These are phyloP conservation scores for Halichondria panicea DNA, from an alignment of 37 sponge, comb jelly and placozoan genomes.

Conservation along the genomic window DNA sequence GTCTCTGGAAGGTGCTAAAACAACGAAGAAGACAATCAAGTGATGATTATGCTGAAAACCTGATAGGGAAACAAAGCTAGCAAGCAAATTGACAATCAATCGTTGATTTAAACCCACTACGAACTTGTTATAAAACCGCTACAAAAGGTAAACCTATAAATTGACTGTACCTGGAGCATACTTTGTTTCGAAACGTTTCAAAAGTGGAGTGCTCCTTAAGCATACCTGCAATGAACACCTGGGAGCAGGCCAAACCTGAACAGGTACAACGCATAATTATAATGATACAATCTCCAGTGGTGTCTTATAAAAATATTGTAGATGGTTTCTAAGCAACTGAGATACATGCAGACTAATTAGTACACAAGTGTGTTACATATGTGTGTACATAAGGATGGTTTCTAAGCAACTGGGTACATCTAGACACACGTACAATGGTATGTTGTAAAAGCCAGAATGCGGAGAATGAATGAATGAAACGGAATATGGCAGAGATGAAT, in stretches of 20 bases:
- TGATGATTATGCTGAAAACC: too few relatives aligned
- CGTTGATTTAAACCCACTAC: neutral
- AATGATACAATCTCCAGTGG: neutral
- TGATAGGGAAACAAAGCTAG: neutral
- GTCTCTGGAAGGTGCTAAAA: neutral
- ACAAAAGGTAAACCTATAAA: neutral
- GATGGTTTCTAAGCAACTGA: too few relatives aligned
- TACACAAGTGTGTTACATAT: neutral
- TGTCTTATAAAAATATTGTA: neutral
- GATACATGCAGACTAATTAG: too few relatives aligned
- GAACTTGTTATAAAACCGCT: neutral
- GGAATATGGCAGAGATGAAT: too few relatives aligned
- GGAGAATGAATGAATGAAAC: too few relatives aligned
- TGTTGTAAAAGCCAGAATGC: too few relatives aligned
- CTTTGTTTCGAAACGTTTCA: constrained; percentile 9
- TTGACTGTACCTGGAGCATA: constrained; percentile 2
- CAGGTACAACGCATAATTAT: neutral
- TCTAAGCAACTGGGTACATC: too few relatives aligned
- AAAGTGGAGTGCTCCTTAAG: constrained; percentile 11
- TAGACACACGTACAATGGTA: too few relatives aligned
- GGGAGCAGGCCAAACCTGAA: constrained; percentile 18
- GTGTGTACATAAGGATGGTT: neutral
- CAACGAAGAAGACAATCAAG: neutral
- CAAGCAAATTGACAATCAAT: neutral
- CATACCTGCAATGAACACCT: constrained; percentile 2